These are phyloP conservation scores for Paragorgia papillata DNA, from an alignment of 92 coral and sea anemone species.

Conservation along the genomic window DNA sequence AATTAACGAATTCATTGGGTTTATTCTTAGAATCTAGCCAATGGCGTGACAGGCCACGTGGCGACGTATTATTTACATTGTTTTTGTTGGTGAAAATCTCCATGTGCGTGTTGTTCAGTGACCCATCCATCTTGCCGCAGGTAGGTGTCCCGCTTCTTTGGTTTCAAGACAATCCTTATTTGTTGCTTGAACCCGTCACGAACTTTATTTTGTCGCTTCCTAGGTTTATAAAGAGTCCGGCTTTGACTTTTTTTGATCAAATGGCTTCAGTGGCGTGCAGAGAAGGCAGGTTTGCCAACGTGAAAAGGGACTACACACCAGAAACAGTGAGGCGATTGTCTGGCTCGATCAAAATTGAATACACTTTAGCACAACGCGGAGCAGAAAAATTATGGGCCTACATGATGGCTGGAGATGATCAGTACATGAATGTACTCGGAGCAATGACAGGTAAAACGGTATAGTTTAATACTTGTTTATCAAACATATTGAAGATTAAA, in stretches of 20 bases:
- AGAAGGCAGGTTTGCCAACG: conserved; percentile 76
- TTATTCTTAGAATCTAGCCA: neutral
- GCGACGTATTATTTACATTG: neutral
- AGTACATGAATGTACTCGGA: conserved; percentile 83
- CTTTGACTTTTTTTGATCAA: neutral
- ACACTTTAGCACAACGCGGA: conserved; percentile 86
- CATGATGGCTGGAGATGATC: conserved; percentile 68
- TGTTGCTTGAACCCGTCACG: neutral
- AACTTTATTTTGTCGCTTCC: neutral
- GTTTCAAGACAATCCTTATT: neutral
- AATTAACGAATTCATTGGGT: conserved; percentile 9
- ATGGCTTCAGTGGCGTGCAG: conserved; percentile 22
- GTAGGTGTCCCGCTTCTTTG: neutral
- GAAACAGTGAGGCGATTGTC: conserved; percentile 77
- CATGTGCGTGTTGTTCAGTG: conserved; percentile 21
- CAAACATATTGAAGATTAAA: too few species aligned
- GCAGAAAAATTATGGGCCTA: conserved; percentile 79
- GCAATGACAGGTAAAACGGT: conserved; percentile 78
- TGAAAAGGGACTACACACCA: conserved; percentile 78
- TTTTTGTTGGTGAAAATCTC: neutral
- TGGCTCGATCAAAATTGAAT: conserved; percentile 77
- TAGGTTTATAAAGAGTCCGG: neutral
- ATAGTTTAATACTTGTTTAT: neutral
- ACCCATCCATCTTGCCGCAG: neutral
- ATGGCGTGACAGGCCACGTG: conserved; percentile 7